Evolutionary conservation across 30 jellyfish, hydroid and myxozoan genomes (phyloP), one percentile per base, ranked within the genome.

Genomic region (Aurelia sp.): DNA sequence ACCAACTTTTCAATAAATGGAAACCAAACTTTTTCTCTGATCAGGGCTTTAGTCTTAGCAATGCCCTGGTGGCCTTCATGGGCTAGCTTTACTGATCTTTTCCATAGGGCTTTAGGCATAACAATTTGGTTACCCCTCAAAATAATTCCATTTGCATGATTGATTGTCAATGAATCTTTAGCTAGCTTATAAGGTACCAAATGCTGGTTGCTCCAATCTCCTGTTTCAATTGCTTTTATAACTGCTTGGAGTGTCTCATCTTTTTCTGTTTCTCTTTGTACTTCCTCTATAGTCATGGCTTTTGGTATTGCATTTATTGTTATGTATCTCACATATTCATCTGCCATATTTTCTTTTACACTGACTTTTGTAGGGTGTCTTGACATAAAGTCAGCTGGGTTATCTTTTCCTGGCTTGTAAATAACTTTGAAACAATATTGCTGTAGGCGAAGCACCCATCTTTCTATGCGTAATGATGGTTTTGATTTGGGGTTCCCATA

Each of bases 361-460:
- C 21, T 11, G 38, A 17, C 67, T 17, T 13, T 40, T 60, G 19
- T n/a, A 5, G 67, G 81, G 35, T 63, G 90, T 22, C 81, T 22
- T 60, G 90, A 78, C 38, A 78, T 6, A 27, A 5, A 78, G 68
- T 78, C 90, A 16, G 90, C 90, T 13, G 90, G 90, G 8, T 78
- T 78, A 16, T 78, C 82, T 62, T 15, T 27, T 21, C 90, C 90
- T 19, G 90, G 82, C 40, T 78, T 78, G 68, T 78, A 78, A 0
- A 16, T 62, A 31, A 78, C 51, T 13, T 22, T 10, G 68, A 78
- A 78, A 5, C 27, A 6, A 78, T 60, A 78, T 22, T 52, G 90
- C 51, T 78, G 90, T 2, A 61, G 67, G 68, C 90, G 90, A 8
- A 78, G 67, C 21, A 78, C 81, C 90, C 90, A 59, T 8, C 90